Conservation (phyloP, 2,888 invertebrate species). For the Stomorhina lunata region DNA sequence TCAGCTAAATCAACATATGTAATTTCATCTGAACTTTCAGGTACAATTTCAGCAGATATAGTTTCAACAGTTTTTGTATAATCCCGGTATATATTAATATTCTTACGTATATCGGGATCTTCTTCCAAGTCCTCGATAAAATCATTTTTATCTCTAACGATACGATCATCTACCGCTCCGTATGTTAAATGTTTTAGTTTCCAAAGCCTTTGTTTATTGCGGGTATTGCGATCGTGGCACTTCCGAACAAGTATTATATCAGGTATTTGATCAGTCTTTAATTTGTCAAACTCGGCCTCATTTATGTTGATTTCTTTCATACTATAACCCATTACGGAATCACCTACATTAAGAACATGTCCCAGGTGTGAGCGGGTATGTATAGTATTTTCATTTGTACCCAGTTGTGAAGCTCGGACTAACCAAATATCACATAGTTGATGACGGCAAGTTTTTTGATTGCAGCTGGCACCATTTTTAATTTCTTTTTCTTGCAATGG, state of each 20-base stretch:
- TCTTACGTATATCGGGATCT: slow-evolving; percentile 92
- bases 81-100: slow-evolving; percentile 95
- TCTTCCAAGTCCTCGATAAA: slow-evolving; percentile 99
- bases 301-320: slow-evolving; percentile 95
- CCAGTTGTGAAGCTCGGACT: slow-evolving; percentile 91
- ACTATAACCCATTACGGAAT: slow-evolving; percentile 95
- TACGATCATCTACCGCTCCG: slow-evolving; percentile 84
- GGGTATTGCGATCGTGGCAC: slow-evolving; percentile 86
- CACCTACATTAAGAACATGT: slow-evolving; percentile 94
- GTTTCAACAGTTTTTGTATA: slow-evolving; percentile 80
- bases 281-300: slow-evolving; percentile 91
- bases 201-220: slow-evolving; percentile 90
- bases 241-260: slow-evolving; percentile 98
- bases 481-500: slow-evolving; percentile 82
- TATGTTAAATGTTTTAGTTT: slow-evolving; percentile 93
- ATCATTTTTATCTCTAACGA: slow-evolving; percentile 91
- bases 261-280: slow-evolving; percentile 86
- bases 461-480: slow-evolving; percentile 91
- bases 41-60: slow-evolving; percentile 81
- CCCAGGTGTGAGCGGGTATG: slow-evolving; percentile 97
- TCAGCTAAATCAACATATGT: slow-evolving; percentile 2
- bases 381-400: slow-evolving; percentile 88
- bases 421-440: slow-evolving; percentile 96
- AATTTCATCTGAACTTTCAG: slow-evolving; percentile 82
- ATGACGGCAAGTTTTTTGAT: slow-evolving; percentile 91